phyloP scores from a whole-genome alignment of 2,888 invertebrate genomes.

The Ophioninae sp. region DNA sequence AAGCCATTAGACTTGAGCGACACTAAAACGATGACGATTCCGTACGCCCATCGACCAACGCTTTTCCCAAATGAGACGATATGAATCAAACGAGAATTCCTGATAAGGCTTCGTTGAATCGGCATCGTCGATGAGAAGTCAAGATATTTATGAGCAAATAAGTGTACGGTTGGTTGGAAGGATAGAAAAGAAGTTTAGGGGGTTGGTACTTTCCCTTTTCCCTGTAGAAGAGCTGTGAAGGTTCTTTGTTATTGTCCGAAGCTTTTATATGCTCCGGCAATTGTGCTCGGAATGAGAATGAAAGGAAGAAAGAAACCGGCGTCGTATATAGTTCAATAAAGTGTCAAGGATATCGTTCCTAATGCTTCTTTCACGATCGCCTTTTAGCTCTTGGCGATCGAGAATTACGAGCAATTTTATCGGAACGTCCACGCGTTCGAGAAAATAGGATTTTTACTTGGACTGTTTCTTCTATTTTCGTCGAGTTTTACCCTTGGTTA shows the following conservation, averaged over 20 bases:
- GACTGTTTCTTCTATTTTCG: not conserved
- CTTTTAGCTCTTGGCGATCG: constrained; percentile 17
- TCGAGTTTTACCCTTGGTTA: not conserved
- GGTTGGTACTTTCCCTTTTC: not conserved
- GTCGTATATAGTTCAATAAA: constrained; percentile 10
- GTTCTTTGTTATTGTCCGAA: constrained; percentile 21
- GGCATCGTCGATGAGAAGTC: constrained; percentile 39
- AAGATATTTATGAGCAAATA: constrained; percentile 42
- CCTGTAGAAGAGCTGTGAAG: not conserved
- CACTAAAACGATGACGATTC: constrained; percentile 13
- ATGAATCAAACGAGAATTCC: constrained; percentile 31
- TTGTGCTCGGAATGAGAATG: constrained; percentile 20
- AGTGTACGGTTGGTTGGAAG: constrained; percentile 11
- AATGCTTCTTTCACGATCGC: not conserved
- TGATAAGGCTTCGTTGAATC: constrained; percentile 14
- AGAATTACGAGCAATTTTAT: constrained; percentile 40
- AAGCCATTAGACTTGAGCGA: constrained; percentile 6
- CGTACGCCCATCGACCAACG: not conserved
- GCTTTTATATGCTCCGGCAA: constrained; percentile 31
- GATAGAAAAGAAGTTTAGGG: constrained; percentile 13
- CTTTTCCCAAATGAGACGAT: constrained; percentile 16
- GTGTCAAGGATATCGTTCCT: constrained; percentile 3
- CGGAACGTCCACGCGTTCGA: constrained; percentile 34
- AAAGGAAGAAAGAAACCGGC: constrained; percentile 20
- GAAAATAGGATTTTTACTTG: not conserved